Evolutionary conservation across 2,888 invertebrate genomes (phyloP), one percentile per base, ranked within the genome.

Genomic region (Lydus trimaculatus): DNA sequence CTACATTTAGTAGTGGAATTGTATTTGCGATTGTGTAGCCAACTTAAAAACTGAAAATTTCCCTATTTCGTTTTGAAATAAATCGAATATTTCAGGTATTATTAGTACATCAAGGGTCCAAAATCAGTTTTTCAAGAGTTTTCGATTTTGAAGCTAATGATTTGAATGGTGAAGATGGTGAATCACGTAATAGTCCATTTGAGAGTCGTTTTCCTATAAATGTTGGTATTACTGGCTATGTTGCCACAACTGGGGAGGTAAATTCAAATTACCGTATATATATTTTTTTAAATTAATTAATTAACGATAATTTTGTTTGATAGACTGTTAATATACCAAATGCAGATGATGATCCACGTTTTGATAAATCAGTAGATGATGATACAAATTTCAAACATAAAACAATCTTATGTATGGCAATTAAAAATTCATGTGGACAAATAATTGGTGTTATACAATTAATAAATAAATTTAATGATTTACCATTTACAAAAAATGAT

Each of bases 131-230:
- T 86, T 96, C 96, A 39, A 90, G 97, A 64, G 97, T 97, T 58
- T 97, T 97, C 85, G 97, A 97, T 86, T 91, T 97, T 81, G 95
- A 97, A 86, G 95, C 95, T 8, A 95, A 92, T 76, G 97, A 97
- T 86, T 88, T 94, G 82, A 92, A 92, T 78, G 91, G 91, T 71
- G 95, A 95, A 80, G 93, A 94, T 75, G 91, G 91, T 61, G 93
- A 92, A 76, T 90, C 92, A 58, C 89, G 95, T 81, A 94, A 94
- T 62, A 92, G 92, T 84, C 96, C 96, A 62, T 95, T 93, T 85
- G 96, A 96, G 85, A 95, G 95, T 81, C 90, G 97, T 75, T 97
- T 97, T 86, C 97, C 97, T 43, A 95, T 97, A 81, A 97, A 97
- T 85, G 92, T 97, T 75, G 97, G 97, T 70, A 96, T 98, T 81